phyloP scores from a whole-genome alignment of 30 jellyfish, hydroid and myxozoan species.

The Aurelia sp. region DNA sequence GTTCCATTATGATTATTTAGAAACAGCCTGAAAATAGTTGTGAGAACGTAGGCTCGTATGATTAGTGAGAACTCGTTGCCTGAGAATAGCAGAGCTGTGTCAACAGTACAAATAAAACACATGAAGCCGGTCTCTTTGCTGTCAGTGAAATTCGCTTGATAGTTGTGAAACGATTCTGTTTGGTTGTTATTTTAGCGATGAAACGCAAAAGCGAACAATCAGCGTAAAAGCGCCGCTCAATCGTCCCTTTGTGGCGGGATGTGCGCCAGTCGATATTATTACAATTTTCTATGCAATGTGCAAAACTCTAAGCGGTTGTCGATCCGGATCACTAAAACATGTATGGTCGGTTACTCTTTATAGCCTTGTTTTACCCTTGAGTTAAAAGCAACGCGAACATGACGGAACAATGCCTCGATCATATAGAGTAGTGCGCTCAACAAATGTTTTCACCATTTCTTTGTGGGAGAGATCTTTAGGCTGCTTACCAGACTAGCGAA shows the following conservation, averaged over 20 bases:
- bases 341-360: slow-evolving; percentile 68
- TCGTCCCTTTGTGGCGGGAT: slow-evolving; percentile 65
- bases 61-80: slow-evolving; percentile 45
- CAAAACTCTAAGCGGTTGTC: slow-evolving; percentile 67
- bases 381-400: slow-evolving; percentile 65
- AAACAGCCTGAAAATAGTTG: slow-evolving; percentile 38
- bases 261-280: slow-evolving; percentile 61
- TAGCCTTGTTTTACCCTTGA: slow-evolving; percentile 51
- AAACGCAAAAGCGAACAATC: slow-evolving; percentile 79
- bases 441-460: slow-evolving; percentile 80
- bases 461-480: slow-evolving; percentile 39
- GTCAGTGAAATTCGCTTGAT: slow-evolving; percentile 59
- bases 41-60: slow-evolving; percentile 18
- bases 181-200: slow-evolving; percentile 83
- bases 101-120: slow-evolving; percentile 61
- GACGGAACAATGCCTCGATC: slow-evolving; percentile 36
- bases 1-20: slow-evolving; percentile 5
- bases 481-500: slow-evolving; percentile 44
- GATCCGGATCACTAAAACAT: slow-evolving; percentile 72
- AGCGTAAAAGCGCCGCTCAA: slow-evolving; percentile 68
- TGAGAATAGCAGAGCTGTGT: slow-evolving; percentile 65
- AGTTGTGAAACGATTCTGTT: slow-evolving; percentile 77
- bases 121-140: slow-evolving; percentile 69
- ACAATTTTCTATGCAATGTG: slow-evolving; percentile 71
- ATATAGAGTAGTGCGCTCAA: slow-evolving; percentile 46